Percentiles rank a stretch among this genome's conserved stretches.
Evolutionary conservation across 2,113 vertebrate species (phyloP).

Genomic region (Myxocyprinus asiaticus): DNA sequence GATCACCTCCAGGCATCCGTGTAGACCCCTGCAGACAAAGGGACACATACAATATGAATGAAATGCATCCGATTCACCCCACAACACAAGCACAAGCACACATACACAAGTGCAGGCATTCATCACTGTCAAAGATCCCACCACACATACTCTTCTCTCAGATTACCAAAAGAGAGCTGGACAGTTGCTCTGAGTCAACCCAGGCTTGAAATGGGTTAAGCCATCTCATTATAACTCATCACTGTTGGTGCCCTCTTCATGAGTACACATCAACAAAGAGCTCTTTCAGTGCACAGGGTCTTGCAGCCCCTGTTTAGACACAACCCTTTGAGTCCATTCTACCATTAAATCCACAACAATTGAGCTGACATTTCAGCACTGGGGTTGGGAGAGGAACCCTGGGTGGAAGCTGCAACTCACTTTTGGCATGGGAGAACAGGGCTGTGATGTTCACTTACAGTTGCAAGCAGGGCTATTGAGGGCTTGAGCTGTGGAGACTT

Average conservation of each 20-base stretch:
- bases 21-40: conserved; percentile 73
- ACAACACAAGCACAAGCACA: neutral
- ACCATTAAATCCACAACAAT: conserved; percentile 59
- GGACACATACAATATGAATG: neutral
- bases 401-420: conserved; percentile 10
- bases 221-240: conserved; percentile 49
- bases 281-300: conserved; percentile 45
- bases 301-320: conserved; percentile 43
- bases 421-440: conserved; percentile 34
- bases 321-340: conserved; percentile 50
- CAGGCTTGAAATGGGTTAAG: conserved; percentile 47
- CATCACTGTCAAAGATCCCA: neutral
- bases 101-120: conserved; percentile 16
- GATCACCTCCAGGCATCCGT: conserved; percentile 70
- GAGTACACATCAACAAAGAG: conserved; percentile 53
- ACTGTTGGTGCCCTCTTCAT: conserved; percentile 9
- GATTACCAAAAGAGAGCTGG: neutral
- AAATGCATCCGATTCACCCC: no score
- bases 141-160: neutral
- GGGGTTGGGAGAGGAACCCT: conserved; percentile 20
- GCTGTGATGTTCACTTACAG: conserved; percentile 51
- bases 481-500: neutral
- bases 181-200: neutral
- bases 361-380: conserved; percentile 46
- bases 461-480: conserved; percentile 8